Evolutionary conservation across 2,797 vertebrate genomes (phyloP).

Genomic region (Rhinatrema bivittatum): DNA sequence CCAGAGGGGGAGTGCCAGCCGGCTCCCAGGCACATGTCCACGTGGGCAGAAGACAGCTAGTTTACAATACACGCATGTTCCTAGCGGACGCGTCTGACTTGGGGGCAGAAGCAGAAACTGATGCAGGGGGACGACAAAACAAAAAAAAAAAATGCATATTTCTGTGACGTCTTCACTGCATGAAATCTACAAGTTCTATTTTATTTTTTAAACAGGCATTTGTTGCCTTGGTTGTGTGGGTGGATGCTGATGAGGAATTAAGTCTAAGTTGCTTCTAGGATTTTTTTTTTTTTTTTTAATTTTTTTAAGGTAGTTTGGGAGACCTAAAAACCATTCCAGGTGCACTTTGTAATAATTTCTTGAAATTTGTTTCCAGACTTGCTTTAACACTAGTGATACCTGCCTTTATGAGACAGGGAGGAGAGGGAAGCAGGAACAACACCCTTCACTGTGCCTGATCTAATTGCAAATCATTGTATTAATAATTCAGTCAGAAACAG

Average conservation of each 20-base stretch:
- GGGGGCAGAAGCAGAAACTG: too few species aligned
- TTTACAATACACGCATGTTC: too few species aligned
- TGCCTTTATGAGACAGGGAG: too few species aligned
- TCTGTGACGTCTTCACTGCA: constrained; percentile 46
- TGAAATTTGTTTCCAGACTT: too few species aligned
- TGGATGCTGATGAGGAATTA: neutral
- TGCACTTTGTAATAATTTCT: constrained; percentile 74
- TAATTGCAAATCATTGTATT: too few species aligned
- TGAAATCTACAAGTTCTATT: constrained; percentile 59
- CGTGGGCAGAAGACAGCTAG: too few species aligned
- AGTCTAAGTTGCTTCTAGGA: neutral
- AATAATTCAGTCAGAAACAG: too few species aligned
- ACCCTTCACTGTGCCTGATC: too few species aligned
- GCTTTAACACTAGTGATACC: constrained; percentile 65
- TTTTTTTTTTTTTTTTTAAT: neutral
- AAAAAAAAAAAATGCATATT: constrained; percentile 47
- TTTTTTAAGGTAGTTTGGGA: constrained; percentile 48
- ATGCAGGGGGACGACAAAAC: constrained; percentile 54
- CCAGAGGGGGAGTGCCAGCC: too few species aligned
- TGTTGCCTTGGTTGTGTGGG: constrained; percentile 36
- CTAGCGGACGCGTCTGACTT: too few species aligned
- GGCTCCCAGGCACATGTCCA: too few species aligned
- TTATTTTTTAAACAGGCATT: constrained; percentile 44
- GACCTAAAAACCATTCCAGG: constrained; percentile 53
- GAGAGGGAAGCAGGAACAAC: too few species aligned